A percentile compares a stretch with the other conserved stretches of the same genome.
phyloP scores from a whole-genome alignment of 2,797 vertebrate species.

The Orientallactaga sibirica region DNA sequence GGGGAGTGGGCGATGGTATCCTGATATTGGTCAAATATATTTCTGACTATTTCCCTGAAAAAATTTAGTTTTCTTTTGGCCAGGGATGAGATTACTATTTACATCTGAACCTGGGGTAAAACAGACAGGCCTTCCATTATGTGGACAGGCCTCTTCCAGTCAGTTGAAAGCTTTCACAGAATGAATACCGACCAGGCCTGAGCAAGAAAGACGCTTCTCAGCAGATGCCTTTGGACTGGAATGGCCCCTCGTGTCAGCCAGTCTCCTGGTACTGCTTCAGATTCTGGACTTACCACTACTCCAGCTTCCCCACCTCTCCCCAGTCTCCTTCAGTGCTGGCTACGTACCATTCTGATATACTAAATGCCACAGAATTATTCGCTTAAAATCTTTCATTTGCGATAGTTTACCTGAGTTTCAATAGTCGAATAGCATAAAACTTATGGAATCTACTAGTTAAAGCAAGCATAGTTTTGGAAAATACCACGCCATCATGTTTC shows the following conservation, averaged over 20 bases:
- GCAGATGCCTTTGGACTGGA: neutral
- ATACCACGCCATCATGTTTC: neutral
- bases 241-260: neutral
- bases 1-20: no score
- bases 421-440: neutral
- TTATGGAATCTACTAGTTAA: neutral
- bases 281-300: conserved; percentile 1
- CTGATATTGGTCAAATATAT: neutral
- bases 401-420: neutral
- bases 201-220: neutral
- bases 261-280: neutral
- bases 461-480: neutral
- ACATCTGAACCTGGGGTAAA: neutral
- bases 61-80: neutral
- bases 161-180: neutral
- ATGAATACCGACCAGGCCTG: neutral
- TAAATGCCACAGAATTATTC: neutral
- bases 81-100: neutral
- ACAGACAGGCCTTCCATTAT: neutral
- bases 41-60: conserved; percentile 35
- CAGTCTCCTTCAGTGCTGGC: neutral
- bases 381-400: neutral
- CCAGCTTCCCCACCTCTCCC: neutral
- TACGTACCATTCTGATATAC: neutral
- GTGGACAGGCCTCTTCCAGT: neutral